Evolutionary conservation across 1,140 invertebrate species (phyloP), one percentile per base, ranked within the genome.

Genomic region (Bactericera cockerelli): DNA sequence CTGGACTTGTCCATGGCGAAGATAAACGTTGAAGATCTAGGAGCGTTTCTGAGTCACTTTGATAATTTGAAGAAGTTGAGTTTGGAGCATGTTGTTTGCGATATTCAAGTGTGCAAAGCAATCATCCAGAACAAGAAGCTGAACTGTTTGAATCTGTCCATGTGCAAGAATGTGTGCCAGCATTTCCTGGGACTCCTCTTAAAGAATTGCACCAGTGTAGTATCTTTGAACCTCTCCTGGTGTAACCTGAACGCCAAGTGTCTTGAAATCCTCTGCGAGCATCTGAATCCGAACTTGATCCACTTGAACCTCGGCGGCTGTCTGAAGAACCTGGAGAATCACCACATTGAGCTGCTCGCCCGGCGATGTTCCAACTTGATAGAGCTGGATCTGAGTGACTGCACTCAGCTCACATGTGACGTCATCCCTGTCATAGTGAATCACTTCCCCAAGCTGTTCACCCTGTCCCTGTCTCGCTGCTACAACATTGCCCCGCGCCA

Each of bases 371-470:
- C 82, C 0, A 71, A 79, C 38, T 71, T 94, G n/a, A 70, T 82
- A 28, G 88, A 92, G 71, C 72, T 94, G 42, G 89, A 93, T 73
- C 68, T 93, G 49, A 92, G 88, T 58, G 91, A 94, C 71, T 86
- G 86, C 62, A 81, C 82, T n/a, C 71, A 76, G 21, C 68, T 93
- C 1, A 82, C 84, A 0, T 75, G 76, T 4, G 67, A 70, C 19
- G 71, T 78, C 22, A 72, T 89, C 1, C 66, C 74, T 1, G 70
- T 75, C 60, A 75, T 92, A 53, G 68, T 77, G n/a, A 59, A 68
- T 4, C 69, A 75, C 39, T 75, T 92, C n/a, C 66, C 71, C 14
- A 74, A 81, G n/a, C 69, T 93, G 1, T 83, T 91, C 66, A 83
- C 90, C 71, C 71, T 94, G 1, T 86, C 87, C 0, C 70, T 93